Evolutionary conservation across 23 tunicate species (phyloP), one percentile per base, ranked within the genome.

Genomic region (Oikopleura dioica): DNA sequence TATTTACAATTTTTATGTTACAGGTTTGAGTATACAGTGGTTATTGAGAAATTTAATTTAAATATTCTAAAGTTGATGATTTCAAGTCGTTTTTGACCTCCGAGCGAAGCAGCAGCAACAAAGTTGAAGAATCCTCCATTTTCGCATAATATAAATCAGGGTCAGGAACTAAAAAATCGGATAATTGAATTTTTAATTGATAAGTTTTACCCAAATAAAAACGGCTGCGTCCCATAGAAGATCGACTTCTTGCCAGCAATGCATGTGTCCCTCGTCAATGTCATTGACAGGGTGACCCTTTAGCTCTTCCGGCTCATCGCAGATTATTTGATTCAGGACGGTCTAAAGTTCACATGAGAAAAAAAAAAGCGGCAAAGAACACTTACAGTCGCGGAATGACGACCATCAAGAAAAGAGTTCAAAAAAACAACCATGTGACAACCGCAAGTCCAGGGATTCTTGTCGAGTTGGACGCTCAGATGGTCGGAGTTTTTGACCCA

Each of bases 181-280:
- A n/a, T n/a, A n/a, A n/a, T n/a, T n/a, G n/a, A n/a, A n/a, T n/a
- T n/a, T n/a, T n/a, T n/a, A n/a, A n/a, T n/a, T n/a, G n/a, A n/a
- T n/a, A n/a, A n/a, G n/a, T n/a, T n/a, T n/a, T n/a, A n/a, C n/a
- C 72, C 72, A 63, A 63, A 63, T 63, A 16, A 63, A 23, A 16
- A 63, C 33, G 33, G 72, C 72, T 12, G 26, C 26, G 33, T 63
- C 72, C 72, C 72, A 63, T 12, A 63, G 16, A 28, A 63, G 26
- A 28, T 63, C 72, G 30, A 63, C 26, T 16, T 23, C 33, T 28
- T 63, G 30, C 72, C 72, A 63, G 33, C 72, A 63, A 28, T 63
- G 72, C 72, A 63, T 63, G 33, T 63, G 72, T 2, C 72, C 72
- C 72, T 63, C 72, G 26, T 63, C 72, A 2, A 63, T 63, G 33